Evolutionary conservation across 2,797 vertebrate genomes (phyloP).

Genomic region (Sebastes iracundus): DNA sequence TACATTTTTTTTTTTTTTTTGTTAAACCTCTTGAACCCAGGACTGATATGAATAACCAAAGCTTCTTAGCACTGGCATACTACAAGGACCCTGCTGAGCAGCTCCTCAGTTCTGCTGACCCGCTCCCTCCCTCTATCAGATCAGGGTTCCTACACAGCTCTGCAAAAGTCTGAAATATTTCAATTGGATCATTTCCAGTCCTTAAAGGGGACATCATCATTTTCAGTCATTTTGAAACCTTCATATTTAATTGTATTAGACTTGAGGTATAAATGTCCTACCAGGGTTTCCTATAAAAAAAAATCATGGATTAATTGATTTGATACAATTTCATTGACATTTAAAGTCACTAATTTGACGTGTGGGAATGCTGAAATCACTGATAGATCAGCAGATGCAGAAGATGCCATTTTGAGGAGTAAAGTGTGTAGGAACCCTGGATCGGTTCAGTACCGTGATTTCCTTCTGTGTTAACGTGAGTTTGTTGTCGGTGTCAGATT

Average conservation of each 20-base stretch:
- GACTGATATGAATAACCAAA: constrained; percentile 42
- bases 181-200: background rate
- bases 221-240: background rate
- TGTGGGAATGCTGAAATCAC: background rate
- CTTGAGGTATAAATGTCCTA: background rate
- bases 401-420: background rate
- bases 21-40: constrained; percentile 20
- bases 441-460: accelerated
- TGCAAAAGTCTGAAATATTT: background rate
- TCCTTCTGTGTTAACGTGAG: background rate
- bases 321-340: background rate
- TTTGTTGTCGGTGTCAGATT: constrained; percentile 83
- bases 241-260: background rate
- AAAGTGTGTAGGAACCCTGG: constrained; percentile 50
- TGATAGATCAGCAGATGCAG: background rate
- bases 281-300: background rate
- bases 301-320: background rate
- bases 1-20: background rate
- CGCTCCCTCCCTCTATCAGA: constrained; percentile 18
- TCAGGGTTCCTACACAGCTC: constrained; percentile 60
- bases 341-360: background rate
- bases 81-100: constrained; percentile 54
- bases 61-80: constrained; percentile 56
- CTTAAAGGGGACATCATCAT: background rate
- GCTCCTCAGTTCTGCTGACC: constrained; percentile 54